Percentiles rank a stretch among this genome's conserved stretches.
Evolutionary conservation across 2,113 vertebrate genomes (phyloP).

Genomic region (Leptobrachium leishanense): DNA sequence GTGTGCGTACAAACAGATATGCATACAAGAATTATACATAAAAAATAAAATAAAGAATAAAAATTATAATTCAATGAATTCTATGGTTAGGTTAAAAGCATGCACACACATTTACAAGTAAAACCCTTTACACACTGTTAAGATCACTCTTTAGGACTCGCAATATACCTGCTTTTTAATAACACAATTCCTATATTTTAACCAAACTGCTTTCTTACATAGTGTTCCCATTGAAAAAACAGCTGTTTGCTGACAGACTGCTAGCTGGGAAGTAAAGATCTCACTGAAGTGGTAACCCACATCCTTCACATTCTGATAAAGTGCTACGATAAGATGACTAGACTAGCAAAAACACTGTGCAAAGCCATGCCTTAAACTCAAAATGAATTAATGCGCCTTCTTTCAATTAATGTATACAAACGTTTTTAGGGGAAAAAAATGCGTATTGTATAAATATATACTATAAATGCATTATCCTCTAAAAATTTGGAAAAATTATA

Average conservation of each 20-base stretch:
- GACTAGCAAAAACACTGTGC: constrained; percentile 70
- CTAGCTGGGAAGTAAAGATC: constrained; percentile 67
- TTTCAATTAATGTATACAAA: constrained; percentile 65
- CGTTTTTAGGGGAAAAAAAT: constrained; percentile 17
- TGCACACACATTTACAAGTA: no score
- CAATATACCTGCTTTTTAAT: constrained; percentile 69
- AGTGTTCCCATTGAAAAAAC: constrained; percentile 74
- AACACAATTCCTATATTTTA: constrained; percentile 8
- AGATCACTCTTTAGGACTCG: not conserved
- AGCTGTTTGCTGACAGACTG: constrained; percentile 81
- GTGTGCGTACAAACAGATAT: no score
- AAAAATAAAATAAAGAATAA: no score
- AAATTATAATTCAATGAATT: no score
- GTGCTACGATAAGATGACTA: constrained; percentile 89
- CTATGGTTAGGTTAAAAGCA: no score
- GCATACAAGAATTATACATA: no score
- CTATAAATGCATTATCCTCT: constrained; percentile 45
- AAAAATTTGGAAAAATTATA: constrained; percentile 42
- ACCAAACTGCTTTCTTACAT: constrained; percentile 57
- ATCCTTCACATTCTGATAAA: constrained; percentile 92
- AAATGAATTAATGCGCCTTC: constrained; percentile 79
- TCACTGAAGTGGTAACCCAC: constrained; percentile 85
- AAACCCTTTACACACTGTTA: no score
- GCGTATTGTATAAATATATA: not conserved
- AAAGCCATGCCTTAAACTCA: constrained; percentile 66